A percentile compares a stretch with the other conserved stretches of the same genome.
Conservation (phyloP, 2,888 invertebrate species). For the Thera obeliscata region DNA sequence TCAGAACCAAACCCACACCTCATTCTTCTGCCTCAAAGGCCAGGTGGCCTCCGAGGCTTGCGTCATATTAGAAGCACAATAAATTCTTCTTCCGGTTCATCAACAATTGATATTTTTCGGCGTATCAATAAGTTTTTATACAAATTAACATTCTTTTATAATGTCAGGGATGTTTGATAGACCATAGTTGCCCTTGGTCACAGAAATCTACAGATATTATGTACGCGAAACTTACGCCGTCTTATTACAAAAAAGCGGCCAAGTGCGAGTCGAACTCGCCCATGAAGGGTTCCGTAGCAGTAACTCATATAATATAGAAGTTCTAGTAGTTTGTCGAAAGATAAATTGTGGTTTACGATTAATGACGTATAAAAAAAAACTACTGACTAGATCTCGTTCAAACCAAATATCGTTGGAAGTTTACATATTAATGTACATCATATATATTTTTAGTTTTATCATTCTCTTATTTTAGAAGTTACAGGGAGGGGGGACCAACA, state of each 20-base stretch:
- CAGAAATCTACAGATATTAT: background rate
- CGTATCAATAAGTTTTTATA: conserved; percentile 1
- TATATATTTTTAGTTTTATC: too few species aligned
- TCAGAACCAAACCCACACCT: background rate
- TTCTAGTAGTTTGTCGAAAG: too few species aligned
- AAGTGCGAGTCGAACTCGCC: too few species aligned
- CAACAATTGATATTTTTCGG: background rate
- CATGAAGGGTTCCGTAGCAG: too few species aligned
- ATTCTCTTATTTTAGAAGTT: too few species aligned
- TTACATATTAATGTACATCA: too few species aligned
- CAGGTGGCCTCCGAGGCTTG: background rate
- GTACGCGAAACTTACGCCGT: background rate
- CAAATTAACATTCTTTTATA: background rate
- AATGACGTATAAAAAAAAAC: too few species aligned
- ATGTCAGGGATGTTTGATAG: conserved; percentile 4
- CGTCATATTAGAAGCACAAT: background rate
- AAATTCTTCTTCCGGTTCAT: background rate
- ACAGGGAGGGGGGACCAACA: too few species aligned
- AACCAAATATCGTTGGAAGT: too few species aligned
- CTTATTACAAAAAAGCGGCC: background rate
- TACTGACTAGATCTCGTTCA: too few species aligned
- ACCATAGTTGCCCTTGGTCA: background rate
- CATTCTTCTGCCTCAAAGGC: background rate
- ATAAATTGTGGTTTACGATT: too few species aligned
- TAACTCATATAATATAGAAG: too few species aligned